Percentiles rank a stretch among this genome's conserved stretches.
phyloP scores from a whole-genome alignment of 1,140 invertebrate genomes.

The Idris sp. region DNA sequence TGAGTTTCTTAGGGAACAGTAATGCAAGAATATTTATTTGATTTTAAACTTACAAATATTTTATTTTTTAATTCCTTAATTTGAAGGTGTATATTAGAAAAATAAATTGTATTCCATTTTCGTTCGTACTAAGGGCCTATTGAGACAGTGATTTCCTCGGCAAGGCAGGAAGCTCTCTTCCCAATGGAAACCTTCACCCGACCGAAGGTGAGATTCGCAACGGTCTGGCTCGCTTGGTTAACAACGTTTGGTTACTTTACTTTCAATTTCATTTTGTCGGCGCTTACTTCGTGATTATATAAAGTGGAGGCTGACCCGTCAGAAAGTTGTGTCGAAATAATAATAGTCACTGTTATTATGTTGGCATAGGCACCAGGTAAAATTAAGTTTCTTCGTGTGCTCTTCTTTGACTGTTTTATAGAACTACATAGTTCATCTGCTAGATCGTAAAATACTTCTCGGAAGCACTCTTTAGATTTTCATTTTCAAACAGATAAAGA shows the following conservation, averaged over 20 bases:
- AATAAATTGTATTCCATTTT: slow-evolving; percentile 13
- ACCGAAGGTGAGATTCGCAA: slow-evolving; percentile 59
- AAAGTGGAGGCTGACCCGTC: slow-evolving; percentile 64
- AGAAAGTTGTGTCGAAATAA: slow-evolving; percentile 74
- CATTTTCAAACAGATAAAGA: slow-evolving; percentile 31
- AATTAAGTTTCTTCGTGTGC: slow-evolving; percentile 46
- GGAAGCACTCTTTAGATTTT: slow-evolving; percentile 40
- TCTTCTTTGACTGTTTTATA: slow-evolving; percentile 52
- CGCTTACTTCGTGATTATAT: slow-evolving; percentile 65
- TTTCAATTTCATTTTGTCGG: slow-evolving; percentile 76
- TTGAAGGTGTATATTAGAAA: too few species aligned
- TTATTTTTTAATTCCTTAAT: too few species aligned
- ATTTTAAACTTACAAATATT: too few species aligned
- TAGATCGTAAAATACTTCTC: slow-evolving; percentile 46
- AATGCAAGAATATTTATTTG: too few species aligned
- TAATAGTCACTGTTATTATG: slow-evolving; percentile 73
- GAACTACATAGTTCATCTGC: slow-evolving; percentile 20
- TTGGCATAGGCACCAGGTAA: slow-evolving; percentile 61
- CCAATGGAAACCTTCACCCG: slow-evolving; percentile 59
- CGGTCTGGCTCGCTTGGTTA: slow-evolving; percentile 58
- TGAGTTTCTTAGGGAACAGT: too few species aligned
- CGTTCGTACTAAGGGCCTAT: slow-evolving; percentile 24
- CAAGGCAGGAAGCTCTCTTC: slow-evolving; percentile 63
- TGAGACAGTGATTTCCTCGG: slow-evolving; percentile 43
- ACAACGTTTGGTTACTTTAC: slow-evolving; percentile 73